Evolutionary conservation across 2,113 vertebrate species (phyloP), one percentile per base, ranked within the genome.

Genomic region (Neotragus pygmaeus): DNA sequence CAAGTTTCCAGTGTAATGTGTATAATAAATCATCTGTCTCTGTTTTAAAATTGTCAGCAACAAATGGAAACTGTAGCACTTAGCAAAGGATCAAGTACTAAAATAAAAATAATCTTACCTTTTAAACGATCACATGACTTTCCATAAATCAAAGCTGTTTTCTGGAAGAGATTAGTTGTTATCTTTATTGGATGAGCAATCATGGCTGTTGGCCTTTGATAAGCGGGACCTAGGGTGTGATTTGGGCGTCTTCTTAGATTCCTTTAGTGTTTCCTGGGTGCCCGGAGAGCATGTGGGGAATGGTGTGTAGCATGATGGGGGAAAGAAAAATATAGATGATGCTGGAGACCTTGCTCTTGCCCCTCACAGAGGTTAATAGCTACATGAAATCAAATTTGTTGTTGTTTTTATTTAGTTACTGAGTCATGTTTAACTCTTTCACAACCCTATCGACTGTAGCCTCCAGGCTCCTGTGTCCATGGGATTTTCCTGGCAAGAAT

Each of bases 21-120:
- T 97, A 88, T 97, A 95, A 97, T 97, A 97, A 97, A 97, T 97
- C 96, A 95, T 90, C 89, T 45, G 39, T 94, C n/a, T 94, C 39
- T 90, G n/a, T 96, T 97, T 96, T 93, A 96, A 77, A 95, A 90
- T 91, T 94, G 80, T 96, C 73, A 94, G 64, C 82, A 81, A 80
- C 92, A 95, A 95, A 96, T 88, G 88, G 92, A 97, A 97, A 95
- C 80, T 84, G 36, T 89, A 97, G 91, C n/a, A 93, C 73, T 98
- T 91, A 97, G 30, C 8, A 78, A 73, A 89, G 64, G 80, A 87
- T 87, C 94, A 96, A 87, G 75, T 77, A 62, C 88, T 83, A 77
- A 96, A 97, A 82, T 95, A 96, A 97, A 97, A 96, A 96, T 92
- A 97, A 97, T 95, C 82, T 96, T 96, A 75, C 64, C 75, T 95